Base-by-base conservation (phyloP, 2,113 vertebrate genomes). In the Lycaon pictus region DNA sequence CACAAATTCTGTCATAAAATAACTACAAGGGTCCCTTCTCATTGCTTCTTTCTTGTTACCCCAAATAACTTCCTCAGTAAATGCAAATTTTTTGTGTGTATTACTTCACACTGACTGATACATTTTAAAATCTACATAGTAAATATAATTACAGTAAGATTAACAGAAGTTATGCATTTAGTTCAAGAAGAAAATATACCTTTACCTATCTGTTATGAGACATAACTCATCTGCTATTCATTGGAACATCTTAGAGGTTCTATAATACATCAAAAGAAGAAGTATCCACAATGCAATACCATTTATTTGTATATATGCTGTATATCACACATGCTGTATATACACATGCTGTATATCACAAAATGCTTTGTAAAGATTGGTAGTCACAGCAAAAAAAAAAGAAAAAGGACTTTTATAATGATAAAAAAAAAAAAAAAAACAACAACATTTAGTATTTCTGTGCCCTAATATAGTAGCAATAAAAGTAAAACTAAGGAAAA, bases 61-160 rank as follows among this genome's bases (percentile, higher is more conserved):
- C 25, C 55, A 35, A 95, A 88, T 12, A 65, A 25, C 97, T 95
- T 93, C 12, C 37, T 85, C 17, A 95, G 63, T 74, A 93, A 55
- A 89, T 67, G 27, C 3, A 76, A 93, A 95, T 65, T 29, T 16
- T 51, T 22, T 0, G 72, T 82, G 11, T 82, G 86, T 77, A 81
- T 94, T 76, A 86, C 95, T 97, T 82, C 91, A 56, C 0, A 56
- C 2, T 82, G 17, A 32, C 53, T 85, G 22, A 62, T 93, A 48
- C 22, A 89, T 43, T 95, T 93, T 80, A 56, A n/a, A 71, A 16
- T 69, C 22, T 85, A 48, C 11, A 27, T 80, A 79, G 29, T 43
- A 69, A 79, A 67, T 15, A 77, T 55, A 97, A 86, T 93, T 6
- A 7, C 35, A 29, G n/a, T 92, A 74, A 19, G 7, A 89, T 93